Conservation (phyloP, 2,797 vertebrate species). For the Malacoctenus gilli region DNA sequence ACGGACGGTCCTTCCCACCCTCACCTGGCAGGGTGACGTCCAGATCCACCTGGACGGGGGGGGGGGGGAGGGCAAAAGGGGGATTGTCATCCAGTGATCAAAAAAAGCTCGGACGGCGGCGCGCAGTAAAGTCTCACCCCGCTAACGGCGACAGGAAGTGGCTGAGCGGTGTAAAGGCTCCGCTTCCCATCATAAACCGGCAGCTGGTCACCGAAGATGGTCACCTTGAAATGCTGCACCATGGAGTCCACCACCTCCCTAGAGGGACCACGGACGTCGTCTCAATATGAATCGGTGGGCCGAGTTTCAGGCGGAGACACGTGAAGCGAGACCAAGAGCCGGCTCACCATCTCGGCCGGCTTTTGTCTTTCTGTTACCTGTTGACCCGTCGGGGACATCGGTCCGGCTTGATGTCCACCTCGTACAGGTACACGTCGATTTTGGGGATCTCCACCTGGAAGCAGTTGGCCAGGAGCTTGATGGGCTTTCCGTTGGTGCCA, state of each 20-base stretch:
- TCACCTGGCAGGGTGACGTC: slow-evolving; percentile 97
- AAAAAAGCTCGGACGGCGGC: no score
- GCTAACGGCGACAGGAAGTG: slow-evolving; percentile 91
- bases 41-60: slow-evolving; percentile 89
- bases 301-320: no score
- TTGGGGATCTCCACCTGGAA: slow-evolving; percentile 99
- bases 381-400: slow-evolving; percentile 97
- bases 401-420: slow-evolving; percentile 98
- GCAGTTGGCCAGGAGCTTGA: slow-evolving; percentile 98
- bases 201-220: slow-evolving; percentile 95
- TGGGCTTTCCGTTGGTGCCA: slow-evolving; percentile 97
- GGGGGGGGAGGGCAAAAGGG: background rate
- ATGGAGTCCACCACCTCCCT: slow-evolving; percentile 99
- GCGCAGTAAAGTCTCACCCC: slow-evolving; percentile 92
- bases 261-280: slow-evolving; percentile 53
- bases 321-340: no score
- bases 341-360: no score
- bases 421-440: slow-evolving; percentile 98
- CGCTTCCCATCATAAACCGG: slow-evolving; percentile 98
- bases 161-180: slow-evolving; percentile 95
- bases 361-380: no score
- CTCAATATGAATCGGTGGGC: no score
- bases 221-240: slow-evolving; percentile 99
- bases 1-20: slow-evolving; percentile 96
- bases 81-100: no score